These are phyloP conservation scores for Rhineura floridana DNA, from an alignment of 2,113 vertebrate species.

Conservation along the genomic window DNA sequence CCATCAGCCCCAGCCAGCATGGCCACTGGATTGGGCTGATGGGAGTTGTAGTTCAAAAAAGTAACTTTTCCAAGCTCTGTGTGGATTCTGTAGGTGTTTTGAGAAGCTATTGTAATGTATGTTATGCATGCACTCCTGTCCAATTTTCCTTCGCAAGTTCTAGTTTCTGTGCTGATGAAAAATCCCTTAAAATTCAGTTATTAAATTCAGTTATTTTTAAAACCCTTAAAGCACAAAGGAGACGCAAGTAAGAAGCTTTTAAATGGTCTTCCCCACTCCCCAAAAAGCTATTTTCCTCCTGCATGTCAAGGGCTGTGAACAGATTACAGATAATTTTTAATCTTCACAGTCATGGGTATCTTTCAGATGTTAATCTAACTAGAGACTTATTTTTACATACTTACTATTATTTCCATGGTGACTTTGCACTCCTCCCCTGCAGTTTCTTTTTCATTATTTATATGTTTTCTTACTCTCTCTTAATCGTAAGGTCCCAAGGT, in stretches of 20 bases:
- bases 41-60: too few relatives aligned
- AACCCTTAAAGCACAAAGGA: too few relatives aligned
- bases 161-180: not conserved
- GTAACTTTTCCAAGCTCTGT: too few relatives aligned
- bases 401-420: not conserved
- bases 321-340: not conserved
- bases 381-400: not conserved
- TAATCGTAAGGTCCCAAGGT: not conserved
- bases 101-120: not conserved
- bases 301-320: not conserved
- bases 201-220: not conserved
- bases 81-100: conserved; percentile 22
- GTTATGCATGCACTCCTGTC: not conserved
- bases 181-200: not conserved
- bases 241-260: not conserved
- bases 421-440: not conserved
- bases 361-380: not conserved
- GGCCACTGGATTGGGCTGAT: too few relatives aligned
- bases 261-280: not conserved
- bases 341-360: not conserved
- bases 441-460: not conserved
- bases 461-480: not conserved
- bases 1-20: too few relatives aligned
- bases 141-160: not conserved
- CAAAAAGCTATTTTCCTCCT: not conserved